Base-by-base conservation (phyloP, 2,113 vertebrate genomes). In the Hoplias malabaricus region DNA sequence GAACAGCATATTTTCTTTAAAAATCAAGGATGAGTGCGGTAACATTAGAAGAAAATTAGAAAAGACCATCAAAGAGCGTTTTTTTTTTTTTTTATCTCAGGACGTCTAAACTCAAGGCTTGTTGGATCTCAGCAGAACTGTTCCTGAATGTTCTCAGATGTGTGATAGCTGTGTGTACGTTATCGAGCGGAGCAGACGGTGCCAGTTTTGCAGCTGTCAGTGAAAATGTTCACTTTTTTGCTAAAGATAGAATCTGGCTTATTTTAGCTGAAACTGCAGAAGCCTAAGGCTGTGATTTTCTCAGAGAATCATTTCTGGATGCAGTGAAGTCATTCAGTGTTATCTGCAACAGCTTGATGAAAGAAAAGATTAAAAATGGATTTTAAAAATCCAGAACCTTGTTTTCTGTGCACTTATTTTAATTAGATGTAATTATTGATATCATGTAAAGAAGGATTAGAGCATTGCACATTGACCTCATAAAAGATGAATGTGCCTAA, bases 361-460 rank as follows among this genome's bases (percentile, higher is more conserved):
- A 16, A 34, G 29, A 29, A 59, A 16, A 62, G 19, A 62, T 6
- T 5, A 14, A 59, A 29, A 59, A 31, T 14, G 27, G 23, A 7
- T 27, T 4, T 9, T 16, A 50, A 61, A 42, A 69, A 38, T 53
- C 65, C n/a, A 46, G 25, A 36, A 50, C 21, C 23, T 29, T 5
- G 12, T 50, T 31, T 25, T 53, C 27, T 2, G 77, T 73, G 75
- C 85, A 84, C 82, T 83, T 80, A 82, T 73, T 13, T 79, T 86
- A 85, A 90, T 86, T 86, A 88, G 78, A 87, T 78, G 33, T 79
- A 76, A 57, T 85, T 77, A 88, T 86, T 87, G 83, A 84, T 87
- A 83, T 81, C 62, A 73, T 79, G 33, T 68, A 61, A 73, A 79
- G 23, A 69, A 40, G 75, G 82, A 84, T 88, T 85, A 84, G 67